Base-by-base conservation (phyloP, 2,113 vertebrate species). In the Perccottus glenii region DNA sequence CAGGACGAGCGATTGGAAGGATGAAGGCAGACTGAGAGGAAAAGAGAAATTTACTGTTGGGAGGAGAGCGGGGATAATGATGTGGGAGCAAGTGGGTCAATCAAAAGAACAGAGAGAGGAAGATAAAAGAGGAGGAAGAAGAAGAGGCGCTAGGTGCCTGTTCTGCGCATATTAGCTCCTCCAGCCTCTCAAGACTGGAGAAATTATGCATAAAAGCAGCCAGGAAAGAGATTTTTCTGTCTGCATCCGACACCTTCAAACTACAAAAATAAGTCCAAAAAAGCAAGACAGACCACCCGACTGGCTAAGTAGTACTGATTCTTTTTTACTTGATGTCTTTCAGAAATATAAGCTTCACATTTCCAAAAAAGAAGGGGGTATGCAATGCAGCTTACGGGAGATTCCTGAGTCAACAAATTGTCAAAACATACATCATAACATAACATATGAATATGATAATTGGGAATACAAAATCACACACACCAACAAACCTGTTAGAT, bases 81-180 rank as follows among this genome's bases (percentile, higher is more conserved):
- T 70, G 69, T 60, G 47, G 64, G 64, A 61, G 60, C 69, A 74
- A 81, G 55, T 60, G 70, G 78, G 63, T 83, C 80, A 76, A 83
- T 78, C 70, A 70, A 66, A 27, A 69, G 48, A 68, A 68, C 70
- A 72, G 70, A 78, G 70, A 61, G 61, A 52, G 57, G 45, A 42
- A 75, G 73, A 80, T 78, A 69, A 70, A 60, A 80, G 70, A 57
- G 63, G 44, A 43, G 44, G 33, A 32, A 15, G 47, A 58, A 38
- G 42, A 36, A 19, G 47, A 58, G 42, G 64, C 43, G 63, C 62
- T 49, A 55, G 60, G 69, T 45, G 55, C 60, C 65, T 52, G 59
- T 62, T 51, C 45, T 11, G 55, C 19, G 49, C 60, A 53, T 27
- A 64, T 74, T 66, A 71, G n/a, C 48, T 62, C 55, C 35, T 35